These are phyloP conservation scores for Drosophila cardini DNA, from an alignment of 1,140 invertebrate genomes.

Conservation along the genomic window DNA sequence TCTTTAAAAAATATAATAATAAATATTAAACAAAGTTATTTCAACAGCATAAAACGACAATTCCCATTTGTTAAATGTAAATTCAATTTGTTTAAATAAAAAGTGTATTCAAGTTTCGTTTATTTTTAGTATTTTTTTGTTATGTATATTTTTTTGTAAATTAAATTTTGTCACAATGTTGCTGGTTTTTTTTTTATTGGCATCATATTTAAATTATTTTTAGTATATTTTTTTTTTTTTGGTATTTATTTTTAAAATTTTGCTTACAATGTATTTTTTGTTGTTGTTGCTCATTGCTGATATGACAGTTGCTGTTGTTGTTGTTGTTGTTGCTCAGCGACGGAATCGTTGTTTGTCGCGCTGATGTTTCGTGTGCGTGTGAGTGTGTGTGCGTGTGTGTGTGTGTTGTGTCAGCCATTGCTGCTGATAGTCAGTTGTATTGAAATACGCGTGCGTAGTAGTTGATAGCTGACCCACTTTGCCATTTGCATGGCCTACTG, in stretches of 20 bases:
- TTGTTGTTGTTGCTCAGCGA: conserved; percentile 12
- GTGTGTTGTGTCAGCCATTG: conserved; percentile 43
- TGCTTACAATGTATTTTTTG: conserved; percentile 60
- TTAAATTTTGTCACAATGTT: conserved; percentile 52
- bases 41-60: no score
- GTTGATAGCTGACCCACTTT: conserved; percentile 83
- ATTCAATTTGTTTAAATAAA: background rate
- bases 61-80: no score
- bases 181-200: conserved; percentile 22
- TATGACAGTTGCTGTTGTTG: conserved; percentile 27
- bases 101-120: background rate
- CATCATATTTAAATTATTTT: conserved; percentile 69
- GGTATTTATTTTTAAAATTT: conserved; percentile 62
- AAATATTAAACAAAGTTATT: no score
- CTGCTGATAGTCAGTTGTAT: conserved; percentile 50
- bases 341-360: conserved; percentile 12
- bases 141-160: conserved; percentile 14
- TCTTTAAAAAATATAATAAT: no score
- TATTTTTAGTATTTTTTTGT: conserved; percentile 11
- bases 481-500: conserved; percentile 84
- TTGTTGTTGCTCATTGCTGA: conserved; percentile 29
- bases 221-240: conserved; percentile 14
- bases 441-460: conserved; percentile 49
- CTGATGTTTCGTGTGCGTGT: conserved; percentile 12
- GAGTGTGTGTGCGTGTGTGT: conserved; percentile 15